Conservation (phyloP, 2,888 invertebrate species). For the Sipha maydis region DNA sequence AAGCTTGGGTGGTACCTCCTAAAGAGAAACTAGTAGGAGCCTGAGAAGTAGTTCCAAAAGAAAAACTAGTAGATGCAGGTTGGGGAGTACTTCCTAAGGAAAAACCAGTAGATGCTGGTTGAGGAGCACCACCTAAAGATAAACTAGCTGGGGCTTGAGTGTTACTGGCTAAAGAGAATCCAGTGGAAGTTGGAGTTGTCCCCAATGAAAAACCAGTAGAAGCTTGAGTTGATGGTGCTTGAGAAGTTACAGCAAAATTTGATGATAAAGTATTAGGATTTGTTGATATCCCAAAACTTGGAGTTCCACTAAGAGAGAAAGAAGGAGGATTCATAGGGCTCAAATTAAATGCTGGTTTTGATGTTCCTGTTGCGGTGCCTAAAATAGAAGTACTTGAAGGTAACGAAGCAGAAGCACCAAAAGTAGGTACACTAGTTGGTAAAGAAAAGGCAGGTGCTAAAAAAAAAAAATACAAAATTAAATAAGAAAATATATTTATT, state of each 20-base stretch:
- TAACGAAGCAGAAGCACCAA: slow-evolving; percentile 35
- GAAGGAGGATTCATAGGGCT: slow-evolving; percentile 85
- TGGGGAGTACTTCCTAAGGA: slow-evolving; percentile 64
- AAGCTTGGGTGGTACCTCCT: slow-evolving; percentile 41
- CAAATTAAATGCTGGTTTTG: slow-evolving; percentile 73
- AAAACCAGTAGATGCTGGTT: slow-evolving; percentile 64
- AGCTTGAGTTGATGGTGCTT: slow-evolving; percentile 44
- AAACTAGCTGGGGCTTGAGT: slow-evolving; percentile 27
- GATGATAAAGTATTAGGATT: slow-evolving; percentile 18
- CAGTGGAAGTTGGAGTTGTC: slow-evolving; percentile 59
- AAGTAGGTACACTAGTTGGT: slow-evolving; percentile 25
- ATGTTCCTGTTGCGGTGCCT: slow-evolving; percentile 2
- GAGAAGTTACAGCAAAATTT: slow-evolving; percentile 64
- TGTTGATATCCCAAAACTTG: slow-evolving; percentile 26
- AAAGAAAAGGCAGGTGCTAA: slow-evolving; percentile 38
- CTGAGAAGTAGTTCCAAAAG: slow-evolving; percentile 62
- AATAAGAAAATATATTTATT: not conserved
- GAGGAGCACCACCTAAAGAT: slow-evolving; percentile 65
- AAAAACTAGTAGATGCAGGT: slow-evolving; percentile 64
- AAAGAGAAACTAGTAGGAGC: slow-evolving; percentile 63
- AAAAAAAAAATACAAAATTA: not conserved
- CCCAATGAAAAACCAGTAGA: slow-evolving; percentile 63
- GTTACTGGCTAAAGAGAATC: not conserved
- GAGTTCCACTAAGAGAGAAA: slow-evolving; percentile 42
- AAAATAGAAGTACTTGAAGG: slow-evolving; percentile 38